These are phyloP conservation scores for Ceraclea dissimilis DNA, from an alignment of 2,888 invertebrate genomes.

Conservation along the genomic window DNA sequence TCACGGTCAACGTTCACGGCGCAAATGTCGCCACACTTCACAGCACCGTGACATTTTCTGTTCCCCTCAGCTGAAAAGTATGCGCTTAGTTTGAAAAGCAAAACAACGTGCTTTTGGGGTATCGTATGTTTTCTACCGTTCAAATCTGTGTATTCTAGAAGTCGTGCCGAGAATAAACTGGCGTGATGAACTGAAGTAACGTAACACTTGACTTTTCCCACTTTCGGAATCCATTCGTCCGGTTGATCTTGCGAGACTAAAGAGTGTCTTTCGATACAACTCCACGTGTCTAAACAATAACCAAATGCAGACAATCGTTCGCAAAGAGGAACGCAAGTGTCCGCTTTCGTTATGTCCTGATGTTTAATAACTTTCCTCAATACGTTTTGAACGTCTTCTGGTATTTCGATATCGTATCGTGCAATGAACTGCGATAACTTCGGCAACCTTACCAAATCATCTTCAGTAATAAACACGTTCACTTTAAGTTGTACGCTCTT, in stretches of 20 bases:
- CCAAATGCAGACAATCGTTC: slow-evolving; percentile 56
- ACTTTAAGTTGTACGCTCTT: slow-evolving; percentile 33
- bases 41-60: slow-evolving; percentile 35
- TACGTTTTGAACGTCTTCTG: slow-evolving; percentile 34
- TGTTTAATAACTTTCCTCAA: slow-evolving; percentile 34
- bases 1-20: slow-evolving; percentile 35
- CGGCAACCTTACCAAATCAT: slow-evolving; percentile 51
- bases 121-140: slow-evolving; percentile 24
- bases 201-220: slow-evolving; percentile 51
- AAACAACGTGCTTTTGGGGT: slow-evolving; percentile 32
- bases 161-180: slow-evolving; percentile 52
- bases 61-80: slow-evolving; percentile 37
- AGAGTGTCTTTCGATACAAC: slow-evolving; percentile 56
- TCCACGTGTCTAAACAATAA: slow-evolving; percentile 48
- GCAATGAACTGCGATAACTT: slow-evolving; percentile 54
- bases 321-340: slow-evolving; percentile 47
- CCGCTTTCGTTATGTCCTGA: slow-evolving; percentile 41
- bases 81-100: slow-evolving; percentile 39
- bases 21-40: slow-evolving; percentile 50
- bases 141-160: slow-evolving; percentile 38
- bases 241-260: slow-evolving; percentile 49
- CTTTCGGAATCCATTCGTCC: slow-evolving; percentile 44
- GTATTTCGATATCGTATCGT: slow-evolving; percentile 38
- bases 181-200: slow-evolving; percentile 53
- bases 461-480: slow-evolving; percentile 53